Base-by-base conservation (phyloP, 2,888 invertebrate species). In the Athripsodes cinereus region DNA sequence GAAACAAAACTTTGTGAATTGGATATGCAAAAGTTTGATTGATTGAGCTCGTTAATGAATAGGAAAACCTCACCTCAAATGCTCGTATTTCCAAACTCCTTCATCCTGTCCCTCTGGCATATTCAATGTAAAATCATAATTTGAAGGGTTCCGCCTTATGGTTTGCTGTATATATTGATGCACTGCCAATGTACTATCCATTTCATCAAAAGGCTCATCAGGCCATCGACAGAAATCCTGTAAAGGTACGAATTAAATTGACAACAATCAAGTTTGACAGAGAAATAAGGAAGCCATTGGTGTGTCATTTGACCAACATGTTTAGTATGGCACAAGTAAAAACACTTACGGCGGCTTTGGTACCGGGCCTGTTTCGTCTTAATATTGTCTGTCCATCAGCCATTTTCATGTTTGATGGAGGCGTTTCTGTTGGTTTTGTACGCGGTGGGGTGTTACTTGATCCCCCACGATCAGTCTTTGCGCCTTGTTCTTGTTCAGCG, bases 71-170 rank as follows among this genome's bases (percentile, higher is more conserved):
- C 73, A 90, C 91, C 92, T 84, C 60, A 99, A 81, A 79, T 99
- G 99, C 78, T 99, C 99, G 73, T 99, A 99, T 77, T 99, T 99
- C 99, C 99, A 99, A 52, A 99, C 98, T 40, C 98, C 97, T 74
- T 97, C 96, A 71, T 98, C 97, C 75, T 97, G 96, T 19, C 92
- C 89, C 67, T 97, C 96, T 1, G 99, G 99, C 80, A 97, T 95
- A 68, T 89, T 93, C 52, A 99, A 78, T 69, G 99, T 97, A 59
- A 90, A 82, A 68, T 96, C 96, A 60, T 98, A 90, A 77, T 96
- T 93, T 10, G 90, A 85, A 22, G 95, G 93, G 74, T 98, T 95
- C 64, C 88, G 85, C 65, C 95, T 83, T 66, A 99, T 98, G 65
- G 94, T 87, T 77, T 99, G 98, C 74, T 99, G 99, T 69, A 99